phyloP scores from a whole-genome alignment of 1,140 invertebrate genomes.

The Pygmarrhopalites habei region DNA sequence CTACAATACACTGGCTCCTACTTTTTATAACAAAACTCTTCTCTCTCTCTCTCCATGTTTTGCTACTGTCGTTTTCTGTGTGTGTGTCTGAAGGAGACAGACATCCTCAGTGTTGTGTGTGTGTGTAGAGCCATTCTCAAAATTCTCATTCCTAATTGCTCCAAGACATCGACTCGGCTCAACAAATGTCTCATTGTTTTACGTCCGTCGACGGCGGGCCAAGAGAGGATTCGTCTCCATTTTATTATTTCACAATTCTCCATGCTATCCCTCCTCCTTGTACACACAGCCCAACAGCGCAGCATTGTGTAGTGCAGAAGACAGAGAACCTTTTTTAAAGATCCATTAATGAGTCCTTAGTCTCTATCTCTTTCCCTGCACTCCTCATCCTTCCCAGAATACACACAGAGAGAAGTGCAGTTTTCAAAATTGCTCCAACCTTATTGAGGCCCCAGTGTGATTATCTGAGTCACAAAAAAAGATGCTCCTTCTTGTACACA shows the following conservation, averaged over 20 bases:
- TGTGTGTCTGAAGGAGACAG: neutral
- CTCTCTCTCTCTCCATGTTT: neutral
- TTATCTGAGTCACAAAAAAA: no score
- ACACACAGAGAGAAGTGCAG: neutral
- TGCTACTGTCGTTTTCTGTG: neutral
- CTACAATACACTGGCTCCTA: no score
- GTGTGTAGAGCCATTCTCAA: neutral
- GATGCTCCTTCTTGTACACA: no score
- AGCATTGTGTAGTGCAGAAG: no score
- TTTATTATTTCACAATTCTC: neutral
- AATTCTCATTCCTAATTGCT: neutral
- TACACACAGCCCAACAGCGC: neutral
- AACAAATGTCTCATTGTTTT: conserved; percentile 7
- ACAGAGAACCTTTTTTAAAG: no score
- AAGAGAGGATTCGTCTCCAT: no score
- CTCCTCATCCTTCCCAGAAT: neutral
- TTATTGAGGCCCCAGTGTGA: conserved; percentile 8
- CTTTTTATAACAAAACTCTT: neutral
- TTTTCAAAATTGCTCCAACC: neutral
- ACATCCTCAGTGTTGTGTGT: neutral
- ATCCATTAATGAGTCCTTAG: no score
- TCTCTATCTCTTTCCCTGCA: no score
- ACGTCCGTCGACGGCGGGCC: neutral
- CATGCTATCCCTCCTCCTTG: neutral
- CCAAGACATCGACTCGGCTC: neutral